A percentile compares a stretch with the other conserved stretches of the same genome.
phyloP scores from a whole-genome alignment of 2,888 invertebrate species.

The Archaeoteleia sp. region DNA sequence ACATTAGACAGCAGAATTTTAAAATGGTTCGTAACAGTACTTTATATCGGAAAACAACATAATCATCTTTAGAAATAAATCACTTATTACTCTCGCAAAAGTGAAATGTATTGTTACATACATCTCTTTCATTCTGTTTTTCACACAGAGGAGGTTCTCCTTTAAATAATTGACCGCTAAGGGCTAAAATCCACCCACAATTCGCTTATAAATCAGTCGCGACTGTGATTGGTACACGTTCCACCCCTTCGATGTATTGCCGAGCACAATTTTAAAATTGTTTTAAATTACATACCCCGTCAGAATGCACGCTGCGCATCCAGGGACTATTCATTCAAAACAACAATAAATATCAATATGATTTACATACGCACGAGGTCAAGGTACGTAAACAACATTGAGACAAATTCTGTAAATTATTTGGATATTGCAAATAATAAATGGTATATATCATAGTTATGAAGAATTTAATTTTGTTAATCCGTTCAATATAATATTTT shows the following conservation, averaged over 20 bases:
- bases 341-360: too few relatives aligned
- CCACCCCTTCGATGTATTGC: slow-evolving; percentile 38
- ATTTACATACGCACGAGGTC: too few relatives aligned
- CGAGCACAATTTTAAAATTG: slow-evolving; percentile 63
- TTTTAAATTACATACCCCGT: slow-evolving; percentile 66
- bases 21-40: too few relatives aligned
- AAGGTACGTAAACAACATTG: too few relatives aligned
- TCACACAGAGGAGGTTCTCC: slow-evolving; percentile 14
- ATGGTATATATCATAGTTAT: too few relatives aligned
- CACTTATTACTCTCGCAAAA: slow-evolving; percentile 28
- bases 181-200: slow-evolving; percentile 64
- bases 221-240: slow-evolving; percentile 49
- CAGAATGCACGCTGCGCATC: slow-evolving; percentile 26
- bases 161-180: slow-evolving; percentile 43
- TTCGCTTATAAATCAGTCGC: slow-evolving; percentile 62
- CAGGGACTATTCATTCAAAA: slow-evolving; percentile 23
- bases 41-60: too few relatives aligned
- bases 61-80: too few relatives aligned
- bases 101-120: slow-evolving; percentile 16
- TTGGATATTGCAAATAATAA: too few relatives aligned
- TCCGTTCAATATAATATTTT: too few relatives aligned
- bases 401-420: too few relatives aligned
- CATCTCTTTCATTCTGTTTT: slow-evolving; percentile 31
- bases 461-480: too few relatives aligned
- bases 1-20: too few relatives aligned